Evolutionary conservation across 2,888 invertebrate genomes (phyloP), one percentile per base, ranked within the genome.

Genomic region (Tinea pellionella): DNA sequence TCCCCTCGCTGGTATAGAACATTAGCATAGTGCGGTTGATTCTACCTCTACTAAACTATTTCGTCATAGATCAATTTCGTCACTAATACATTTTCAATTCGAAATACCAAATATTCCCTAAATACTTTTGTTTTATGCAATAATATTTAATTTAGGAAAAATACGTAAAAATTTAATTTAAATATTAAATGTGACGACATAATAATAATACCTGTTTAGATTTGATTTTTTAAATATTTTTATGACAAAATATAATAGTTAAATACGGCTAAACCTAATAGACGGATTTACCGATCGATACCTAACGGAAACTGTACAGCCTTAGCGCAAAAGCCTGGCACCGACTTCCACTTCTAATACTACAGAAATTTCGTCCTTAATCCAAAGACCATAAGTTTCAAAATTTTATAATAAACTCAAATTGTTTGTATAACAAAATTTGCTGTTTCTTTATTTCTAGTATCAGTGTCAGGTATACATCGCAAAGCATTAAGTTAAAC

Each of bases 321-420:
- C 57, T 57, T 57, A 16, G 57, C 32, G 32, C 32, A 16, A 32
- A 32, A 57, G 55, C 57, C 53, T 53, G 53, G 53, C 24, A 53
- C 53, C 24, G 24, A 53, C 53, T 53, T 24, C 53, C 53, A 53
- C 53, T n/a, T 24, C 13, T 16, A 11, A 12, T 24, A 24, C 2
- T 18, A 53, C 8, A 2, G 3, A 53, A 53, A 24, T 2, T 19
- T 53, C 53, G 12, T 7, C 53, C 24, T 24, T 53, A 53, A 53
- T 4, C 3, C 6, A 6, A 16, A 6, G 18, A 8, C 4, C 2
- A 12, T 53, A 24, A 12, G 11, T 9, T 24, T 24, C 4, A 24
- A 53, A 53, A 12, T 47, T 15, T 2, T 9, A 47, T 2, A 9
- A 15, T 9, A 47, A 15, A 16, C 13, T 15, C 9, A 7, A 4